A percentile compares a stretch with the other conserved stretches of the same genome.
Conservation (phyloP, 2,888 invertebrate genomes). For the Sarcophaga subvicina region DNA sequence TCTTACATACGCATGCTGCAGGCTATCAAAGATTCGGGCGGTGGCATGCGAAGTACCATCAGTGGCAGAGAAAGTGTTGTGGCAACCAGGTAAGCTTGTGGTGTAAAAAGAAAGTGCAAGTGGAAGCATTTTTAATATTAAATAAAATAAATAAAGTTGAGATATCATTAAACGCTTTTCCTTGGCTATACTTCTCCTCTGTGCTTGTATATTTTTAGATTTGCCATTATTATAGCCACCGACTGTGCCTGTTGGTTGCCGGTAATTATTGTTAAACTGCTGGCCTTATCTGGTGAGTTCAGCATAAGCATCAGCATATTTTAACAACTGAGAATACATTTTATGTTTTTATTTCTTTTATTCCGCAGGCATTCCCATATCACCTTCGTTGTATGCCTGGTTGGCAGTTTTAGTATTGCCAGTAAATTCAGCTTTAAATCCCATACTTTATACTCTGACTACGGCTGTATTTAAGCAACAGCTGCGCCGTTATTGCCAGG, state of each 20-base stretch:
- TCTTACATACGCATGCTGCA: constrained; percentile 84
- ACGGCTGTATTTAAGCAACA: constrained; percentile 85
- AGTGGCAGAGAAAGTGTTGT: constrained; percentile 84
- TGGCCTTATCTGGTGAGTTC: constrained; percentile 83
- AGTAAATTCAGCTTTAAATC: constrained; percentile 85
- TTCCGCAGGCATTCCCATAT: constrained; percentile 82
- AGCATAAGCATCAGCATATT: not conserved
- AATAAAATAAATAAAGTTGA: no score
- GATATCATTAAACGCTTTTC: no score
- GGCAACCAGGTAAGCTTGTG: constrained; percentile 81
- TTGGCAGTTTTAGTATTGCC: constrained; percentile 85
- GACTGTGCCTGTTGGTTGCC: constrained; percentile 86
- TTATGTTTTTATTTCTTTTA: not conserved
- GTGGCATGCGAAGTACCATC: constrained; percentile 84
- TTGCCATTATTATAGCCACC: constrained; percentile 84
- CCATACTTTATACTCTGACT: constrained; percentile 85
- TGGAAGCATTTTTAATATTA: no score
- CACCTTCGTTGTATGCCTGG: constrained; percentile 84
- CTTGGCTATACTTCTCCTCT: not conserved
- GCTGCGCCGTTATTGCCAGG: constrained; percentile 76
- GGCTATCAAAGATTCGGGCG: constrained; percentile 84
- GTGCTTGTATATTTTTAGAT: constrained; percentile 74
- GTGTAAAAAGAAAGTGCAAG: no score
- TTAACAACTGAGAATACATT: not conserved
- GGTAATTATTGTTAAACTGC: constrained; percentile 83